These are phyloP conservation scores for Leptura quadrifasciata DNA, from an alignment of 2,888 invertebrate species.

Conservation along the genomic window DNA sequence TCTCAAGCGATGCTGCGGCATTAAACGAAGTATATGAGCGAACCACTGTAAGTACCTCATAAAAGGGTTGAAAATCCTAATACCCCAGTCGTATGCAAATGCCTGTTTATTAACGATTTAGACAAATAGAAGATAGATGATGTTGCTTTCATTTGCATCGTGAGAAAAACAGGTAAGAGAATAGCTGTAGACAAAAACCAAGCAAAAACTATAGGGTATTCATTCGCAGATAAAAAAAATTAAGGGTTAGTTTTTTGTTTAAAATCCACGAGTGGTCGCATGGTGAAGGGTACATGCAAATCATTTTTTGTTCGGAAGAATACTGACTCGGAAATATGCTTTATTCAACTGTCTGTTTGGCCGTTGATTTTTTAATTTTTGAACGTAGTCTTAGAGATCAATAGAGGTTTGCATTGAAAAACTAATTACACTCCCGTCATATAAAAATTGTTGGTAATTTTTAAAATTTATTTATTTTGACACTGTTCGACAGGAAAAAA, in stretches of 20 bases:
- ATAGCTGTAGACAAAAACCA: slow-evolving; percentile 20
- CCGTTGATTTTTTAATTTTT: slow-evolving; percentile 44
- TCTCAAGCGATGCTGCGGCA: not conserved
- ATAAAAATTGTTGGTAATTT: too few species aligned
- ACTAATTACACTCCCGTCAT: too few species aligned
- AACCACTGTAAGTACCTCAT: not conserved
- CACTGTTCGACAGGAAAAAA: too few species aligned
- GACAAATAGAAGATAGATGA: slow-evolving; percentile 56
- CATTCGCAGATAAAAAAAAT: slow-evolving; percentile 49
- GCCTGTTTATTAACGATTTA: slow-evolving; percentile 54
- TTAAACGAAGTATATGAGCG: not conserved
- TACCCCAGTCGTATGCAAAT: slow-evolving; percentile 39
- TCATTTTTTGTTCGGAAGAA: slow-evolving; percentile 44
- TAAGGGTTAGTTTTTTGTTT: slow-evolving; percentile 42
- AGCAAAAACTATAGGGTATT: slow-evolving; percentile 52
- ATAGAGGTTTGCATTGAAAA: too few species aligned
- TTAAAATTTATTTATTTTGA: too few species aligned
- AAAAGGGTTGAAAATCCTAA: slow-evolving; percentile 24
- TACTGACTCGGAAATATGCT: slow-evolving; percentile 34
- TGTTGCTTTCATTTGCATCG: slow-evolving; percentile 37
- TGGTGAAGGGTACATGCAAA: slow-evolving; percentile 51
- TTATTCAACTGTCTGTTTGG: slow-evolving; percentile 43
- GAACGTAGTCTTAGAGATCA: not conserved
- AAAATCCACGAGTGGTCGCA: slow-evolving; percentile 49
- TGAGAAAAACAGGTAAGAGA: slow-evolving; percentile 37